These are phyloP conservation scores for Phyllostomus hastatus DNA, from an alignment of 2,113 vertebrate species.

Conservation along the genomic window DNA sequence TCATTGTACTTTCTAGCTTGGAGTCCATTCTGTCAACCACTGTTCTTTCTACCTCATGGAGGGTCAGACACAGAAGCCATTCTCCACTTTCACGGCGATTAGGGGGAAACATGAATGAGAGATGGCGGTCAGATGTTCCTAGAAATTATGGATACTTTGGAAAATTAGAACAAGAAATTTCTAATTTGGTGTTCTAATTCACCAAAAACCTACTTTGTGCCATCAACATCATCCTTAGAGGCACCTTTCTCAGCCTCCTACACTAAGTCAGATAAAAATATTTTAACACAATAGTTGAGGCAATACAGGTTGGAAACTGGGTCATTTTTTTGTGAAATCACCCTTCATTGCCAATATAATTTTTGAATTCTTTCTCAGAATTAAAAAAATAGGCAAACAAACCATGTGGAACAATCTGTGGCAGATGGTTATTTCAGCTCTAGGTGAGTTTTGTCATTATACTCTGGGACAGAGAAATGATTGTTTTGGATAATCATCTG, in stretches of 20 bases:
- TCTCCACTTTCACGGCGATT: neutral
- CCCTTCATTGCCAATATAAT: constrained; percentile 43
- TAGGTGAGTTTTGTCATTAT: constrained; percentile 56
- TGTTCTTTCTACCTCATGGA: neutral
- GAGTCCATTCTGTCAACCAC: neutral
- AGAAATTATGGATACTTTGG: neutral
- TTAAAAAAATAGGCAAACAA: constrained; percentile 55
- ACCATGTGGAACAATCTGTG: constrained; percentile 5
- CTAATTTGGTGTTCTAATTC: neutral
- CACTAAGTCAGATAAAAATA: neutral
- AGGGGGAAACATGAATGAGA: no score
- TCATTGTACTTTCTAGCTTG: neutral
- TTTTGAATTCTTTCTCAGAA: constrained; percentile 54
- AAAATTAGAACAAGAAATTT: neutral
- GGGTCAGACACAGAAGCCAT: neutral
- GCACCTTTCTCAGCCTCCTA: neutral
- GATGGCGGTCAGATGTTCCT: neutral
- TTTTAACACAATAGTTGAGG: neutral
- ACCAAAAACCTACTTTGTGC: neutral
- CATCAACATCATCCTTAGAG: neutral
- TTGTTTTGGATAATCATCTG: constrained; percentile 49
- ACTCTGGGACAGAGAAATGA: constrained; percentile 14
- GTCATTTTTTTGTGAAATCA: constrained; percentile 39
- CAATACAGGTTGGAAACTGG: constrained; percentile 20
- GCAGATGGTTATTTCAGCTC: constrained; percentile 57